Conservation (phyloP, 2,113 vertebrate species). For the Psammodynastes pulverulentus region DNA sequence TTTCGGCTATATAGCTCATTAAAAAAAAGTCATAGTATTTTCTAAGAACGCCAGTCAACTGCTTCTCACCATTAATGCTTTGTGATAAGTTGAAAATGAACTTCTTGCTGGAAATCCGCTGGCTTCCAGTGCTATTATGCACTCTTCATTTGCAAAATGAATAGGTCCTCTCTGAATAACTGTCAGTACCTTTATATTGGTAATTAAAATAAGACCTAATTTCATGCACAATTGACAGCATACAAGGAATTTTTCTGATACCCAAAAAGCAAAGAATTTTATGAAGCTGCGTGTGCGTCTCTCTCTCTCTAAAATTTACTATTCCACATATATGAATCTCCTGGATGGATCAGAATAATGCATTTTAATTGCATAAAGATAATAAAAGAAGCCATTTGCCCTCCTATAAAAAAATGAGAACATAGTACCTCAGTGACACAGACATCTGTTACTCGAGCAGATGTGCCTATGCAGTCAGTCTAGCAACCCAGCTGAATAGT, state of each 20-base stretch:
- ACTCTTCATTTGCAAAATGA: conserved; percentile 66
- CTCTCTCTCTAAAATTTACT: neutral
- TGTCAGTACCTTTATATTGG: conserved; percentile 56
- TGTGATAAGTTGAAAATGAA: conserved; percentile 52
- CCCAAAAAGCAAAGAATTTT: conserved; percentile 60
- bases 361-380: conserved; percentile 76
- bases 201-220: conserved; percentile 69
- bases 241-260: conserved; percentile 65
- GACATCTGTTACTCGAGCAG: conserved; percentile 79
- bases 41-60: neutral
- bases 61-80: neutral
- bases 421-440: conserved; percentile 74
- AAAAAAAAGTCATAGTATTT: neutral
- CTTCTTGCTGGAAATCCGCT: conserved; percentile 58
- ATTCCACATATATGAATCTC: conserved; percentile 49
- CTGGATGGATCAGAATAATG: conserved; percentile 67
- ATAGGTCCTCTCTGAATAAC: conserved; percentile 56
- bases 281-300: conserved; percentile 62
- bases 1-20: neutral
- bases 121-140: conserved; percentile 42
- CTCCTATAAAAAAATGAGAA: conserved; percentile 74
- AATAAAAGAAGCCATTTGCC: conserved; percentile 74
- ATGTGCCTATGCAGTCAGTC: conserved; percentile 66
- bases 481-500: conserved; percentile 60
- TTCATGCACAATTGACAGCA: conserved; percentile 70